Percentiles rank a stretch among this genome's conserved stretches.
These are phyloP conservation scores for Tiliqua scincoides DNA, from an alignment of 2,113 vertebrate species.

Conservation along the genomic window DNA sequence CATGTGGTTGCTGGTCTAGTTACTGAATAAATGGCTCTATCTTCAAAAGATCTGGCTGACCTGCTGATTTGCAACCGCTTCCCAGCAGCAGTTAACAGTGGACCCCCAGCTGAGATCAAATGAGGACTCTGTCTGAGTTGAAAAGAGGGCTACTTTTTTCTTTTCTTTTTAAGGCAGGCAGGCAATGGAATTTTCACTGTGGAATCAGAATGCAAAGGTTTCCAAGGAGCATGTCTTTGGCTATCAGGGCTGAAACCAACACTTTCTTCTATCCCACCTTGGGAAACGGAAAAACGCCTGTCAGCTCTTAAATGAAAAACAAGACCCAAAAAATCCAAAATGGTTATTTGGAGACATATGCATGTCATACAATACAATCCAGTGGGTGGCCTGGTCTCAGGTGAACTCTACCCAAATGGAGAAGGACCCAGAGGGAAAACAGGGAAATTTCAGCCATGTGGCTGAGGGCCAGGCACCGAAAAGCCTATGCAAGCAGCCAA, in stretches of 20 bases:
- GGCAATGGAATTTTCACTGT: conserved; percentile 1
- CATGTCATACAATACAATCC: neutral
- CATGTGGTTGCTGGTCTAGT: conserved; percentile 52
- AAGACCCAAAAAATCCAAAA: neutral
- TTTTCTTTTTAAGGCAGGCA: conserved; percentile 39
- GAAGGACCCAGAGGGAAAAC: neutral
- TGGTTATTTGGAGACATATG: neutral
- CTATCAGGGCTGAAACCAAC: neutral
- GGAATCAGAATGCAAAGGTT: conserved; percentile 20
- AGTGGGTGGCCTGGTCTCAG: neutral
- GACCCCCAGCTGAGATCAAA: conserved; percentile 57
- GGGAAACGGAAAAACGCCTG: neutral
- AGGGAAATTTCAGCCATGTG: neutral
- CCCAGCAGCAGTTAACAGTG: conserved; percentile 46
- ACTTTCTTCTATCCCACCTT: neutral
- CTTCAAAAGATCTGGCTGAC: conserved; percentile 63
- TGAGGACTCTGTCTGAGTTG: conserved; percentile 10
- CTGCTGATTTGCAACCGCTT: conserved; percentile 62
- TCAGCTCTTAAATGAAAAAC: neutral
- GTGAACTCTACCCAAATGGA: neutral
- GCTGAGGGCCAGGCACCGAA: neutral
- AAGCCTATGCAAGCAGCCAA: neutral
- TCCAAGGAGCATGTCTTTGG: neutral
- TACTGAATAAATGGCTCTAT: conserved; percentile 62
- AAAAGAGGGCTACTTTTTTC: too few species aligned